A percentile compares a stretch with the other conserved stretches of the same genome.
phyloP scores from a whole-genome alignment of 2,797 vertebrate genomes.

The Decapterus maruadsi region DNA sequence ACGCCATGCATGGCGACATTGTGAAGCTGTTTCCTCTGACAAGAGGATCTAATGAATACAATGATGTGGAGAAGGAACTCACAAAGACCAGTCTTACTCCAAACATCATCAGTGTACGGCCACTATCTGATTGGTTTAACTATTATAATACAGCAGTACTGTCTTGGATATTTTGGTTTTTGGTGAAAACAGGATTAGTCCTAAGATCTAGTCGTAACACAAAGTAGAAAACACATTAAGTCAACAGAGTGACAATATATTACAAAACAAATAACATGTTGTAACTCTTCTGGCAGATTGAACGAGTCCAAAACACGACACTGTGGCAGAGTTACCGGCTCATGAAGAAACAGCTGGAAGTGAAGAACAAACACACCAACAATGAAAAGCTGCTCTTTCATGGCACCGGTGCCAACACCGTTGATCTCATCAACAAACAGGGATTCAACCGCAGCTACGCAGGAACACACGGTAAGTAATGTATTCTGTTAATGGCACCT shows the following conservation, averaged over 20 bases:
- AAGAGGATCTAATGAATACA: slow-evolving; percentile 45
- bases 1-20: slow-evolving; percentile 64
- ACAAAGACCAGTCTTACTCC: not conserved
- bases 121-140: not conserved
- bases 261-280: not conserved
- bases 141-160: no score
- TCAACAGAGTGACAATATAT: not conserved
- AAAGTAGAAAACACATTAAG: no score
- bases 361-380: slow-evolving; percentile 74
- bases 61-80: slow-evolving; percentile 40
- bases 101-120: slow-evolving; percentile 68
- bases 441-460: slow-evolving; percentile 86
- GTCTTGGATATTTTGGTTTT: no score
- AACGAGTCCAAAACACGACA: slow-evolving; percentile 77
- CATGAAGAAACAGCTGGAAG: slow-evolving; percentile 73
- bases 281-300: slow-evolving; percentile 64
- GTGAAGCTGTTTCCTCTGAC: slow-evolving; percentile 47
- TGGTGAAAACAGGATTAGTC: not conserved
- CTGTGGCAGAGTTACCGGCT: slow-evolving; percentile 82
- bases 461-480: slow-evolving; percentile 69
- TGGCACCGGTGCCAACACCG: slow-evolving; percentile 53
- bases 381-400: slow-evolving; percentile 81
- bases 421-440: slow-evolving; percentile 68
- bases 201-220: no score
- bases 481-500: no score